Conservation (phyloP, 2,888 invertebrate genomes). For the Sisyra nigra region DNA sequence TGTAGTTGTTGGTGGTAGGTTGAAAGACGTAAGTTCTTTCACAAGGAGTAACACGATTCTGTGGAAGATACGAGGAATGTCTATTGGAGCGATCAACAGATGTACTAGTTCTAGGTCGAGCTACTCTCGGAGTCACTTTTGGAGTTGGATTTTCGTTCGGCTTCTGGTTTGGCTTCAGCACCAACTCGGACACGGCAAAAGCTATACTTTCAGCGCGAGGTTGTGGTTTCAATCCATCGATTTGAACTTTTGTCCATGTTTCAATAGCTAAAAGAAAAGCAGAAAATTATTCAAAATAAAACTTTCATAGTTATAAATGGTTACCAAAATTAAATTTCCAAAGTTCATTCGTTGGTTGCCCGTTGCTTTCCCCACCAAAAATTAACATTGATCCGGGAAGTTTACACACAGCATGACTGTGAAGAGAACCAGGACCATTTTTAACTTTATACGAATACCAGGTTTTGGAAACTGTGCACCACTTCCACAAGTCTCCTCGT, state of each 20-base stretch:
- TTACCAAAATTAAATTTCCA: slow-evolving; percentile 74
- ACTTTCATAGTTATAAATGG: slow-evolving; percentile 12
- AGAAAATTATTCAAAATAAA: slow-evolving; percentile 5
- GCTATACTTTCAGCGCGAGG: slow-evolving; percentile 53
- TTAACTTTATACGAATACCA: slow-evolving; percentile 48
- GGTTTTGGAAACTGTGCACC: slow-evolving; percentile 50
- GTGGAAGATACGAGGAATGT: slow-evolving; percentile 28
- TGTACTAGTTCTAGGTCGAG: slow-evolving; percentile 22
- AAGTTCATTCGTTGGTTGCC: slow-evolving; percentile 55
- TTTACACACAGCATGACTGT: slow-evolving; percentile 64
- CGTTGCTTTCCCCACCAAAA: slow-evolving; percentile 62
- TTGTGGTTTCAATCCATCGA: slow-evolving; percentile 43
- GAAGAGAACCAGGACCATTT: slow-evolving; percentile 51
- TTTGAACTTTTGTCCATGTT: slow-evolving; percentile 55
- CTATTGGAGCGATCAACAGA: slow-evolving; percentile 23
- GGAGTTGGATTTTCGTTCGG: slow-evolving; percentile 12
- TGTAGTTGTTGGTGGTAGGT: slow-evolving; percentile 27
- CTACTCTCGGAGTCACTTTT: slow-evolving; percentile 18
- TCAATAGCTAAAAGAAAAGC: slow-evolving; percentile 42
- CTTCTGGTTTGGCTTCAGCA: neutral
- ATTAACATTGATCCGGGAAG: slow-evolving; percentile 62
- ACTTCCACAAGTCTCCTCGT: slow-evolving; percentile 62
- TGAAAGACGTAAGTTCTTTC: slow-evolving; percentile 29
- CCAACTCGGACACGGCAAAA: slow-evolving; percentile 39
- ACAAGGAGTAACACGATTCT: slow-evolving; percentile 23